Evolutionary conservation across 2,113 vertebrate genomes (phyloP).

Genomic region (Polypterus bichir): DNA sequence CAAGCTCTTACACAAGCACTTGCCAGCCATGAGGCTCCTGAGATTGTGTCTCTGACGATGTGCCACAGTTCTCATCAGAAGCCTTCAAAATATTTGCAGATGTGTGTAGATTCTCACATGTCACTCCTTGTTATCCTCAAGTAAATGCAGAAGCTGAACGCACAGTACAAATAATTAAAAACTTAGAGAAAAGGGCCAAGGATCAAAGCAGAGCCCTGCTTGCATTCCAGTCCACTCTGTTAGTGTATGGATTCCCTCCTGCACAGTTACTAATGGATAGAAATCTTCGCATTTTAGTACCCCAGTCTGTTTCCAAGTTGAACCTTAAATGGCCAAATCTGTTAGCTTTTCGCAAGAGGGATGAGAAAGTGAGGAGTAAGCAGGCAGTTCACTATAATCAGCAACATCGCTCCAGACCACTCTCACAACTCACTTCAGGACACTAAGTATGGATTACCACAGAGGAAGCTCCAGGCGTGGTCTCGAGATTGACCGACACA

Average conservation of each 20-base stretch:
- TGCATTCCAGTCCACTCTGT: conserved; percentile 2
- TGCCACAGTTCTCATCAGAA: conserved; percentile 4
- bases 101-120: conserved; percentile 10
- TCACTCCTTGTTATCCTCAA: conserved; percentile 7
- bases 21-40: conserved; percentile 5
- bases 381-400: background rate
- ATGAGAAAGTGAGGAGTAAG: background rate
- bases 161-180: conserved; percentile 1
- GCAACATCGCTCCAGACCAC: background rate
- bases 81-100: conserved; percentile 8
- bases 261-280: conserved; percentile 3
- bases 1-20: conserved; percentile 11
- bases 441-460: conserved; percentile 6
- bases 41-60: conserved; percentile 3
- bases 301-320: background rate
- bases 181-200: background rate
- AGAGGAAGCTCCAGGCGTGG: conserved; percentile 1
- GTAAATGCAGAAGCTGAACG: conserved; percentile 8
- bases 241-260: conserved; percentile 2
- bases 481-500: background rate
- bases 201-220: background rate
- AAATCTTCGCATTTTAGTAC: background rate
- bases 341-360: background rate
- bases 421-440: background rate
- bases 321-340: background rate